Conservation (phyloP, 2,113 vertebrate genomes). For the Thermophis baileyi region DNA sequence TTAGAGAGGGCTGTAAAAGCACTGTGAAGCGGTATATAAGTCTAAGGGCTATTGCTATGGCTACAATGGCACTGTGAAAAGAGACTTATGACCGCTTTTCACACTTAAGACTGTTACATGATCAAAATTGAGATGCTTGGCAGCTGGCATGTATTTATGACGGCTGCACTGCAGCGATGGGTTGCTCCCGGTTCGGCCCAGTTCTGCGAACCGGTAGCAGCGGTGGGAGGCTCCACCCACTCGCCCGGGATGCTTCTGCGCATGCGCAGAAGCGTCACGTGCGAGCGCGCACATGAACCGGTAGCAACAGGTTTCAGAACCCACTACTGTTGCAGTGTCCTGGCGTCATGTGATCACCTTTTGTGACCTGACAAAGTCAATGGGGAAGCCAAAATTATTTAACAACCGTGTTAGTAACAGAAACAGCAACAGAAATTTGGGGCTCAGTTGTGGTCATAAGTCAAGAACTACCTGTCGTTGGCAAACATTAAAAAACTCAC, state of each 20-base stretch:
- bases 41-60: no score
- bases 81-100: neutral
- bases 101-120: neutral
- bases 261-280: no score
- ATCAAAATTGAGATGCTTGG: neutral
- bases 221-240: no score
- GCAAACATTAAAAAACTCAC: neutral
- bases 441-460: neutral
- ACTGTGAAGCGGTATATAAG: no score
- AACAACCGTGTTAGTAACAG: neutral
- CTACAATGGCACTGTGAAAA: neutral
- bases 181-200: no score
- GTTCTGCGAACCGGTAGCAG: no score
- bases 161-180: no score
- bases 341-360: neutral
- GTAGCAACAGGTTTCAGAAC: no score
- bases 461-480: neutral
- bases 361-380: neutral
- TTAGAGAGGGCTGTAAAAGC: no score
- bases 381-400: neutral
- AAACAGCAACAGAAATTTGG: neutral
- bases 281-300: no score
- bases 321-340: no score
- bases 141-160: neutral
- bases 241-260: no score